Base-by-base conservation (phyloP, 1,140 invertebrate genomes). In the Arctopsyche grandis region DNA sequence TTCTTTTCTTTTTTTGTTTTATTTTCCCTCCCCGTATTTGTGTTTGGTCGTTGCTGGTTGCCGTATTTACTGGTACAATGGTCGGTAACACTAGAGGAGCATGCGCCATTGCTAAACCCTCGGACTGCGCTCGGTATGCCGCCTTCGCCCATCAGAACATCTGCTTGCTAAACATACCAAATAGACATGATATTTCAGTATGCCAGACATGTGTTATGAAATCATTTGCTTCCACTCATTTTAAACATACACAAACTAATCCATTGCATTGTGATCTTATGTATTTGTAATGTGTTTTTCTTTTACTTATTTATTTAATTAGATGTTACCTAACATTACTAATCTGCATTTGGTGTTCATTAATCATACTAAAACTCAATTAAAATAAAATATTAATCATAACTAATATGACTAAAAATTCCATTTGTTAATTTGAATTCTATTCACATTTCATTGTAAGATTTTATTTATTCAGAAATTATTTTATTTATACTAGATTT, bases 61-160 rank as follows among this genome's bases (percentile, higher is more conserved):
- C 81, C 74, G 80, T 77, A 71, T 63, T 70, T 76, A 75, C 52
- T 83, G 78, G 70, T 83, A 84, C 84, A 81, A 84, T 76, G 87
- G 85, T 86, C 84, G 85, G 85, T 86, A 85, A 69, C 79, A 77
- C 82, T 90, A 90, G 90, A 90, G 86, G 90, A 90, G 86, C 89
- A 90, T 89, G 89, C 89, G 85, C 90, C 90, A 84, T 87, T 91
- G 86, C 89, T 91, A 84, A 88, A 85, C 75, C 85, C 84, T 60
- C 84, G 85, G 86, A 88, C 87, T 82, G 83, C 84, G 84, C 77
- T 83, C 84, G 82, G 80, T 80, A 79, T 83, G 82, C 82, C 79
- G 73, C 71, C 74, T 58, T 80, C 84, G 78, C 79, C 83, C 80
- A 84, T 84, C 86, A 86, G 87, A 86, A 84, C 84, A 71, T 81